Evolutionary conservation across 2,888 invertebrate species (phyloP), one percentile per base, ranked within the genome.

Genomic region (Papilio gigon): DNA sequence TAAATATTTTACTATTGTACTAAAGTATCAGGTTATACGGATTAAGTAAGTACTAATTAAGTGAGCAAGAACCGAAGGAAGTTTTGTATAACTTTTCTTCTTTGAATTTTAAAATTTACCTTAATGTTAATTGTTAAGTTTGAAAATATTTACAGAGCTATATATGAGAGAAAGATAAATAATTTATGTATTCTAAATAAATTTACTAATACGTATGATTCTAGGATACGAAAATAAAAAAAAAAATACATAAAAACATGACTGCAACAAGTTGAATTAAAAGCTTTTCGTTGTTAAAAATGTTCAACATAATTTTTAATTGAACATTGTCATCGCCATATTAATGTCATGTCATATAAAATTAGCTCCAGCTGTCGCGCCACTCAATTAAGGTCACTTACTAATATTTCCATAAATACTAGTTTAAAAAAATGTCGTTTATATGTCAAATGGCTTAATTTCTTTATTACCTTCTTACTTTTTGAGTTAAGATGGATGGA

Each of bases 321-420:
- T 44, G 22, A 60, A 27, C 47, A 37, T n/a, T 65, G 65, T 60
- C 65, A 33, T 11, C 30, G 25, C 27, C 20, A 35, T 35, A 42
- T 44, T 42, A 5, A 22, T 22, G 12, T 22, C 22, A 74, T 77
- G 74, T 76, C 79, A 77, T 78, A 75, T 77, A 80, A 77, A 77
- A 80, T 77, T 78, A 76, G 80, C 78, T 79, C 79, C 76, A 74
- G 77, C 75, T 80, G 80, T 83, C 80, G 81, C 81, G 81, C 80
- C 74, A 73, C 77, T 75, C 83, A 89, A 90, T 90, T 90, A 87
- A 86, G 89, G 89, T 81, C 88, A 86, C 82, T 86, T 84, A 42
- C 37, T 17, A 58, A 63, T 63, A 70, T 75, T 73, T 74, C 71
- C 71, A 61, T 68, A 67, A 66, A 42, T 42, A 67, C 17, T 58